Evolutionary conservation across 2,888 invertebrate species (phyloP), one percentile per base, ranked within the genome.

Genomic region (Melanargia galathea): DNA sequence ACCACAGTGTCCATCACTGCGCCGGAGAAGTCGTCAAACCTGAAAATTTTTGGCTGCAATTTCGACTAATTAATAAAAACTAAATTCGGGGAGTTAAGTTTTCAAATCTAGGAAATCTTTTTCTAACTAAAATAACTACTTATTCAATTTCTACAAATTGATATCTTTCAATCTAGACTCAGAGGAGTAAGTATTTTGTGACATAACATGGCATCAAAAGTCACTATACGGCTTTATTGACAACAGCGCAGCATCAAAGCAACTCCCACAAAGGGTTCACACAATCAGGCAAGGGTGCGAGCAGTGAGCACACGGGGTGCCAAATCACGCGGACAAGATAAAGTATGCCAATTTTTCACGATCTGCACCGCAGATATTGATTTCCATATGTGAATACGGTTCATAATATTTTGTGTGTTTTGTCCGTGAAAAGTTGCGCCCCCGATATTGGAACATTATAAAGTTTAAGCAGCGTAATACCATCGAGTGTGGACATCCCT

Each of bases 261-360:
- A 75, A 78, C 73, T 77, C 74, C 63, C 65, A 62, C 64, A 71
- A 68, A 71, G 71, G 71, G 73, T 76, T 78, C 76, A 81, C 79
- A 79, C 78, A 79, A 80, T 80, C 80, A 78, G 64, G 72, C 70
- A 35, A 67, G 72, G 63, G 66, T 60, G 60, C 61, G 60, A 65
- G 61, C 46, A 67, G 60, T 60, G 60, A 65, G 61, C 46, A 67
- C 22, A 60, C 67, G 64, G 77, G 78, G 79, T 70, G 77, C 68
- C 76, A 78, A 81, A 75, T 81, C 80, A 80, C 72, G 74, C 77
- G 79, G 67, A 75, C 71, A 71, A 65, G 73, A 77, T 77, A 76
- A 77, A 75, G 76, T 75, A 54, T 48, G 24, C 57, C 54, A 35
- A 55, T 48, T 46, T 45, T 57, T 57, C 30, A 56, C 30, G 7